Evolutionary conservation across 2,888 invertebrate genomes (phyloP).

Genomic region (Sepioteuthis lessoniana): DNA sequence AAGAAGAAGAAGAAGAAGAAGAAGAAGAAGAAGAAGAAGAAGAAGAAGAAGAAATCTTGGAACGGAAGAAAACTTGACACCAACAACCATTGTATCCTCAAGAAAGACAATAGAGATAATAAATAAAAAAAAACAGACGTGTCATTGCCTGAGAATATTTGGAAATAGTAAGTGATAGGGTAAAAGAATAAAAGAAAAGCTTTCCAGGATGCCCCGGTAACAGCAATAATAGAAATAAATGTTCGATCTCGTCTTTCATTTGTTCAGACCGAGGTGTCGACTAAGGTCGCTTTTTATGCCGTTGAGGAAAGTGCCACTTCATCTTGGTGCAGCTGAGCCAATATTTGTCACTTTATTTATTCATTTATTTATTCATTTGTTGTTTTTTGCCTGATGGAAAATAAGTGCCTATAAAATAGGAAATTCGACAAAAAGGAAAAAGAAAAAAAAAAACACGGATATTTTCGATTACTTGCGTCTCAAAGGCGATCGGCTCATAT

Average conservation of each 20-base stretch:
- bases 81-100: background rate
- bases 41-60: background rate
- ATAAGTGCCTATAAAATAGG: background rate
- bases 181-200: background rate
- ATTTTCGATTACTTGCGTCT: no score
- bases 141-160: background rate
- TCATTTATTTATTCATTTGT: no score
- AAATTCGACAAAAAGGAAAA: background rate
- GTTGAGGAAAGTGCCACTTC: background rate
- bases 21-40: background rate
- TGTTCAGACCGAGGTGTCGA: background rate
- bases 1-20: conserved; percentile 2
- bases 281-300: background rate
- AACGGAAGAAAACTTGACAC: background rate
- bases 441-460: background rate
- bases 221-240: background rate
- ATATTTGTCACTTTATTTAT: background rate
- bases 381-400: background rate
- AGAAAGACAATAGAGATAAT: background rate
- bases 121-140: background rate
- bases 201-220: background rate
- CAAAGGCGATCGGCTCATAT: no score
- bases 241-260: background rate
- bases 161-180: background rate
- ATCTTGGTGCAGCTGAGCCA: background rate